Percentiles rank a stretch among this genome's conserved stretches.
Evolutionary conservation across 1,140 invertebrate genomes (phyloP).

Genomic region (Penaeus japonicus): DNA sequence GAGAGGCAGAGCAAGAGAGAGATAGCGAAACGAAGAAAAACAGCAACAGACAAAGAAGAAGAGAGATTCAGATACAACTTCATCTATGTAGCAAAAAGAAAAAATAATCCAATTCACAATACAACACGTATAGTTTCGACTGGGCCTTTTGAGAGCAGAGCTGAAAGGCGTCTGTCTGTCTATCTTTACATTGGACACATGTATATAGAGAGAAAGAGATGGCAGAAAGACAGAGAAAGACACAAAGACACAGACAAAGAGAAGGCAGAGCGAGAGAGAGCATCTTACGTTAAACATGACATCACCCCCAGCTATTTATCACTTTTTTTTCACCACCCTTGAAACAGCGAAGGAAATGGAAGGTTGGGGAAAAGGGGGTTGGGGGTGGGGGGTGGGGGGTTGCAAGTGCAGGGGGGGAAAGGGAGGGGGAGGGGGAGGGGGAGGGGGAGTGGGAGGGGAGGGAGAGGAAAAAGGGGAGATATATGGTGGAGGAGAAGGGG

Average conservation of each 20-base stretch:
- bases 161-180: background rate
- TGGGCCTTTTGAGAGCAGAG: background rate
- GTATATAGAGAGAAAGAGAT: background rate
- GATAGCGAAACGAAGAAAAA: background rate
- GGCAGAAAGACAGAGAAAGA: background rate
- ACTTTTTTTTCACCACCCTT: too few species aligned
- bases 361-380: background rate
- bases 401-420: too few species aligned
- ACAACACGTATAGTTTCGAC: too few species aligned
- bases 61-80: background rate
- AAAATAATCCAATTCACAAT: too few species aligned
- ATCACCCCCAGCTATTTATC: too few species aligned
- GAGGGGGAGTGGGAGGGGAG: background rate
- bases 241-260: background rate
- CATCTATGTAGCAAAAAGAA: too few species aligned
- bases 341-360: too few species aligned
- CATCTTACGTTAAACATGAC: too few species aligned
- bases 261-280: too few species aligned
- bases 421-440: background rate
- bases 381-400: background rate
- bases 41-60: background rate
- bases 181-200: background rate
- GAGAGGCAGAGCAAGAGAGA: background rate
- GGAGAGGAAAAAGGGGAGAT: background rate
- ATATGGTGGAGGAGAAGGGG: too few species aligned